Evolutionary conservation across 2,797 vertebrate species (phyloP), one percentile per base, ranked within the genome.

Genomic region (Synaphobranchus kaupii): DNA sequence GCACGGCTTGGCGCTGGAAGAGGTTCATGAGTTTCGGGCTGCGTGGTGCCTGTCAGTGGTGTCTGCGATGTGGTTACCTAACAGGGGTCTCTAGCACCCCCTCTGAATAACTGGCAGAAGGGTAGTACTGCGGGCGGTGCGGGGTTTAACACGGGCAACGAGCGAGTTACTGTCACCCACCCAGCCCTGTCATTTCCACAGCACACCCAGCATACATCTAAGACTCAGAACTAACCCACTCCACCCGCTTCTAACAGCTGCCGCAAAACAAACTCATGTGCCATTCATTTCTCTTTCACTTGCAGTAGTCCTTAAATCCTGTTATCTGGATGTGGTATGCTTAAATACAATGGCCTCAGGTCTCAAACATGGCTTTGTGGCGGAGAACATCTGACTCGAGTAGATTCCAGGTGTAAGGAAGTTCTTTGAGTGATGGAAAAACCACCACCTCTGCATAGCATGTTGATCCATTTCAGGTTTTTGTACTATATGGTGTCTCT

Each of bases 401-500:
- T 15, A 4, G 15, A 44, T 76, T 12, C n/a, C 22, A n/a, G 0
- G 13, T 56, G 25, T 83, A 20, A 48, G n/a, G 44, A 20, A 8
- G 44, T 12, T 80, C 20, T 7, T 48, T 80, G 44, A 25, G 5
- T 44, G 76, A 50, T 80, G 44, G 76, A 48, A 48, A 50, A 15
- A 13, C 76, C 6, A n/a, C 34, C 0, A 44, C 76, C 76, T 25
- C 44, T 80, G 76, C 44, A 50, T 0, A 48, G 76, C 31, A 39
- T 76, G 73, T 44, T 76, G 73, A 5, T 76, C 73, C 34, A 44
- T 76, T 76, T 76, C 73, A 76, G 34, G 73, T 76, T 76, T 71
- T 76, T 34, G 31, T 39, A 20, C 10, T 71, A 31, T 28, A 13
- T 71, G 68, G 68, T 31, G 68, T 71, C 68, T 31, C 9, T 71